A percentile compares a stretch with the other conserved stretches of the same genome.
Evolutionary conservation across 2,113 vertebrate genomes (phyloP).

Genomic region (Eulemur macaco): DNA sequence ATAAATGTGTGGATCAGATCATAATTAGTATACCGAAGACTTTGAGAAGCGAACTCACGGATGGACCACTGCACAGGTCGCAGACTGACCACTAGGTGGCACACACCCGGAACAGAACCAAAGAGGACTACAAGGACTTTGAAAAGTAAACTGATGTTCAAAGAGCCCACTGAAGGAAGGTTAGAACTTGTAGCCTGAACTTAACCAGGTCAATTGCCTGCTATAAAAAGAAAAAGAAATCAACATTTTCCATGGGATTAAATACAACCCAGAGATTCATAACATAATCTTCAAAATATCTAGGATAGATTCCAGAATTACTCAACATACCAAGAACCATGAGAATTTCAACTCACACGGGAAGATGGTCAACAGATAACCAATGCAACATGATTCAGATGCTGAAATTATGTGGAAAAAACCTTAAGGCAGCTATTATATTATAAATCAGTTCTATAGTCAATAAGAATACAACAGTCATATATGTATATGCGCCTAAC

Average conservation of each 20-base stretch:
- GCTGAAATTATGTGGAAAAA: neutral
- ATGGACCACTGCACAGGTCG: neutral
- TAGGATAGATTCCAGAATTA: slow-evolving; percentile 40
- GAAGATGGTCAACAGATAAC: neutral
- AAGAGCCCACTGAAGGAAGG: neutral
- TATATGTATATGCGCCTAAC: neutral
- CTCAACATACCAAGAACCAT: slow-evolving; percentile 37
- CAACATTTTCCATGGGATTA: neutral
- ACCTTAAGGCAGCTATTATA: neutral
- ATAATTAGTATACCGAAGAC: neutral
- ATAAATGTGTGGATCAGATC: neutral
- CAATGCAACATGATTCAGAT: neutral
- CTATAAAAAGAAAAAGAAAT: neutral
- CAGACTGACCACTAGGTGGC: neutral
- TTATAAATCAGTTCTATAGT: neutral
- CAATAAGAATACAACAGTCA: neutral
- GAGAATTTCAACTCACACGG: slow-evolving; percentile 8
- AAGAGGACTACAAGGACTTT: neutral
- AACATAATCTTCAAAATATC: slow-evolving; percentile 32
- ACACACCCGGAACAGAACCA: neutral
- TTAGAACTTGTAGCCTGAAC: neutral
- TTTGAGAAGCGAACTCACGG: neutral
- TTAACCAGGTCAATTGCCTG: neutral
- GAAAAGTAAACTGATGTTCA: neutral
- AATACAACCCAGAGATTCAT: neutral